Evolutionary conservation across 2,797 vertebrate species (phyloP), one percentile per base, ranked within the genome.

Genomic region (Xerus rutilus): DNA sequence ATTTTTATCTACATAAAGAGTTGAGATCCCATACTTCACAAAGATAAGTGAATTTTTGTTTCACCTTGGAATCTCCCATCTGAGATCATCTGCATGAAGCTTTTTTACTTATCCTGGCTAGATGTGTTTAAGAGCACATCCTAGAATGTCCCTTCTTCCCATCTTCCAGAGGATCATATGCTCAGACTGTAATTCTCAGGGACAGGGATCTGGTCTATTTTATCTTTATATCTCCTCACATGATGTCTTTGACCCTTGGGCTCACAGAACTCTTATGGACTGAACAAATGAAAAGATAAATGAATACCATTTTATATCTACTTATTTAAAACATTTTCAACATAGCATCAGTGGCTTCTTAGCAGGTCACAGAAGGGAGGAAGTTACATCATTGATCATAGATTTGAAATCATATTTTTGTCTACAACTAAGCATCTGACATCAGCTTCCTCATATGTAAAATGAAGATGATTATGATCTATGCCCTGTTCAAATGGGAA

Each of bases 401-500:
- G 52, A 45, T 52, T 79, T 57, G 77, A 62, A 81, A 49, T 77
- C 9, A 54, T 69, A 15, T 83, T 86, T 85, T 47, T 67, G 7
- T 84, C 43, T 64, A 92, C 49, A 85, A 85, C 32, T 81, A 54
- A 7, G 25, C 47, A 47, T 69, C 54, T 77, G 67, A 49, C 32
- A 72, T 95, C 32, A 86, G 25, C 87, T 92, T 84, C 23, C 23
- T 93, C 32, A 45, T 39, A 39, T 59, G 32, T 54, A 94, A 86
- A 91, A 77, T 69, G 12, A 47, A 17, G 17, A 87, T 67, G 74
- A 76, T 87, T 72, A 25, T 45, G 14, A 82, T 20, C 49, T 74
- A 47, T 79, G 4, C 32, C 30, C 59, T 95, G 7, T 52, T 93
- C 77, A 95, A 91, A 39, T 65, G 64, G 62, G 32, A 93, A 92